These are phyloP conservation scores for Emys orbicularis DNA, from an alignment of 2,797 vertebrate genomes.

Conservation along the genomic window DNA sequence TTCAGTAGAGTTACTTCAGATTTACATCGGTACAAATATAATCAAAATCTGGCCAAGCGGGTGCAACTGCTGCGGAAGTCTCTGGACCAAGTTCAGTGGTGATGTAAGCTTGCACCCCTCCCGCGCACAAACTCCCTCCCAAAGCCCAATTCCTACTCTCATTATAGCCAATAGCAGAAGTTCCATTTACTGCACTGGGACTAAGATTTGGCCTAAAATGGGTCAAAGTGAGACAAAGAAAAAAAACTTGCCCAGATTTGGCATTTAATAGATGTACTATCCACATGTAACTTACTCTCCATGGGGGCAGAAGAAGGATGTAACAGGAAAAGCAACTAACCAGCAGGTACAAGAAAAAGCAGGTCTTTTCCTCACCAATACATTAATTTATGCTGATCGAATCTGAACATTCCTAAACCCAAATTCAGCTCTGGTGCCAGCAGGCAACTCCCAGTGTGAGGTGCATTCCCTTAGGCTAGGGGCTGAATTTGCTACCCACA, in stretches of 20 bases:
- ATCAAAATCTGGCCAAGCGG: background rate
- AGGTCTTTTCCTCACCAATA: rapidly evolving
- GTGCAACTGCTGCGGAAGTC: background rate
- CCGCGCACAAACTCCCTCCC: no score
- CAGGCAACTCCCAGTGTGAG: background rate
- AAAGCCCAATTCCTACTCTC: background rate
- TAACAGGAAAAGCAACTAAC: background rate
- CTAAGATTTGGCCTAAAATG: background rate
- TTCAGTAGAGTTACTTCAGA: conserved; percentile 27
- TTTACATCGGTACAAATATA: conserved; percentile 3
- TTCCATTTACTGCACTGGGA: background rate
- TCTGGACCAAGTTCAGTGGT: background rate
- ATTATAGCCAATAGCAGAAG: background rate
- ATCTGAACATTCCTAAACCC: background rate
- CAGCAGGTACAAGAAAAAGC: background rate
- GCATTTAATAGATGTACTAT: background rate
- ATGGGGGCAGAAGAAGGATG: rapidly evolving
- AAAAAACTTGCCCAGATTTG: background rate
- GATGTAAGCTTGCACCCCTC: background rate
- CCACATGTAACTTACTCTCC: background rate
- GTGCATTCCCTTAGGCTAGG: background rate
- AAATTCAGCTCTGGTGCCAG: background rate
- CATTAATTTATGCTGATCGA: no score
- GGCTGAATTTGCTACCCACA: background rate
- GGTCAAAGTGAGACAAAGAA: background rate